phyloP scores from a whole-genome alignment of 1,140 invertebrate species.

The Pemphigus obesinymphae region DNA sequence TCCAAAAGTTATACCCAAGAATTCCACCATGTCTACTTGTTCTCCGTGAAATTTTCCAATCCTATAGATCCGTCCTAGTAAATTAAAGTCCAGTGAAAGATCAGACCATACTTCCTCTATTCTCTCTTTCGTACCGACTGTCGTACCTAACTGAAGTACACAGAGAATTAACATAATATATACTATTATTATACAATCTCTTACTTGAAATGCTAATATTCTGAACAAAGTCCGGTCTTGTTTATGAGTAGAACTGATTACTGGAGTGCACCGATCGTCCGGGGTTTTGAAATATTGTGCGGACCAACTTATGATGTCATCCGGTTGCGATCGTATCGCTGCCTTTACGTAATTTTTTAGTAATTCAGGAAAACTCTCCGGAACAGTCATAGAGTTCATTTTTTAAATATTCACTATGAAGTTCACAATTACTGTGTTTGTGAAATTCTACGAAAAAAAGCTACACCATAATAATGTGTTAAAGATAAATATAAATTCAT shows the following conservation, averaged over 20 bases:
- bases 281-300: conserved; percentile 71
- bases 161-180: no score
- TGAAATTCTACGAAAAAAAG: no score
- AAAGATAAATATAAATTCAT: no score
- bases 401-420: neutral
- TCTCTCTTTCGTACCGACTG: conserved; percentile 11
- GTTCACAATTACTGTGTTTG: no score
- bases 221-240: conserved; percentile 3
- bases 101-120: conserved; percentile 34
- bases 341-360: conserved; percentile 83
- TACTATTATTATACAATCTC: neutral
- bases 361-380: conserved; percentile 63
- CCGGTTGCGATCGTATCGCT: conserved; percentile 81
- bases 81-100: neutral
- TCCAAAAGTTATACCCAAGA: conserved; percentile 27
- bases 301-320: conserved; percentile 78
- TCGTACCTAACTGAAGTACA: conserved; percentile 19
- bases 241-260: neutral
- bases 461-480: no score
- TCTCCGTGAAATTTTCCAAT: conserved; percentile 12
- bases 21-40: conserved; percentile 4
- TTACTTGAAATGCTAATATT: conserved; percentile 37
- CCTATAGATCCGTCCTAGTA: conserved; percentile 23
- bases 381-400: conserved; percentile 3
- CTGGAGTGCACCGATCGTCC: neutral